phyloP scores from a whole-genome alignment of 2,888 invertebrate genomes.

The Aleiodes leptofemur region DNA sequence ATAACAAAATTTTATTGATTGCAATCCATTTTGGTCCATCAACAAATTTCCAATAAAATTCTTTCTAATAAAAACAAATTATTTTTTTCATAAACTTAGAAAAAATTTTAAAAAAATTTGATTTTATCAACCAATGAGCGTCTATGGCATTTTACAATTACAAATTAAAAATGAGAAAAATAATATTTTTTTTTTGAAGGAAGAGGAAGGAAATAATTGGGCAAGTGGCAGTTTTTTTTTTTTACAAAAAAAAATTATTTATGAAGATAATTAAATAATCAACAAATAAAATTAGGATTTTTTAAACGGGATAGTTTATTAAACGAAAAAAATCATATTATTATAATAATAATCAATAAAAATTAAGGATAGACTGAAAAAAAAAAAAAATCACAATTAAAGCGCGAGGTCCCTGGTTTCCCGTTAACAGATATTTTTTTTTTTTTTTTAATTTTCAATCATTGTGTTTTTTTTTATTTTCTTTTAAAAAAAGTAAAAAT shows the following conservation, averaged over 20 bases:
- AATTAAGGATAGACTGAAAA: constrained; percentile 65
- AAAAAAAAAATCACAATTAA: constrained; percentile 71
- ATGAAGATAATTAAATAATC: constrained; percentile 34
- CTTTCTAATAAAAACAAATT: not conserved
- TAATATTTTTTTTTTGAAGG: not conserved
- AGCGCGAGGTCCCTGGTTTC: constrained; percentile 66
- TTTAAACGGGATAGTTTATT: constrained; percentile 71
- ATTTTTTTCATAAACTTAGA: too few species aligned
- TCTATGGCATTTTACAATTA: not conserved
- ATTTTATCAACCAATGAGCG: constrained; percentile 5
- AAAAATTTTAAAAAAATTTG: not conserved
- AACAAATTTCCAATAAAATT: constrained; percentile 3
- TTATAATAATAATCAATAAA: constrained; percentile 60
- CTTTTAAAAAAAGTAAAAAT: constrained; percentile 39
- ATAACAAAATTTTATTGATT: constrained; percentile 6
- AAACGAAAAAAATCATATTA: constrained; percentile 69
- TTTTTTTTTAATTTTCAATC: constrained; percentile 35
- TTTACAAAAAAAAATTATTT: constrained; percentile 11
- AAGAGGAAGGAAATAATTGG: not conserved
- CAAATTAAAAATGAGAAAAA: not conserved
- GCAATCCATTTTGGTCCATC: constrained; percentile 18
- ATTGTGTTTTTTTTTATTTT: constrained; percentile 37
- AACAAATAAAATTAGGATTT: constrained; percentile 49
- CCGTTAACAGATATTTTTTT: constrained; percentile 57
- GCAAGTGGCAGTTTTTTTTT: not conserved